A percentile compares a stretch with the other conserved stretches of the same genome.
Conservation (phyloP, 2,797 vertebrate genomes). For the Pangasius macronema region DNA sequence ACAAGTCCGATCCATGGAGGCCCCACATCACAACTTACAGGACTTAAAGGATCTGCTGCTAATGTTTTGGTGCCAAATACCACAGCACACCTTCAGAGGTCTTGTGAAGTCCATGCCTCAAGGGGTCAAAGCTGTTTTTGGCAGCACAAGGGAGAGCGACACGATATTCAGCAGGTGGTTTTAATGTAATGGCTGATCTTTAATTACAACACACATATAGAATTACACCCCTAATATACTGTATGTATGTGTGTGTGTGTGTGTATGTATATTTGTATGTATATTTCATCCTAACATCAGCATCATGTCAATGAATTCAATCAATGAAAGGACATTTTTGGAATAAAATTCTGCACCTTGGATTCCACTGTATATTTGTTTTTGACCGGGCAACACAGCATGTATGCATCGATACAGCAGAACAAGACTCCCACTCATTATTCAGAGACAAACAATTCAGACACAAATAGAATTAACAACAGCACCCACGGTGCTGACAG, state of each 20-base stretch:
- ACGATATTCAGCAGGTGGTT: too few species aligned
- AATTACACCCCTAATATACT: too few species aligned
- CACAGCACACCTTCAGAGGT: too few species aligned
- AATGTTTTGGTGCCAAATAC: too few species aligned
- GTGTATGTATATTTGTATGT: neutral
- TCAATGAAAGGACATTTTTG: neutral
- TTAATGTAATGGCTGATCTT: too few species aligned
- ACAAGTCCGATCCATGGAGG: too few species aligned
- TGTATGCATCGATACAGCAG: constrained; percentile 22
- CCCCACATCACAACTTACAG: too few species aligned
- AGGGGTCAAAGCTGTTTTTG: too few species aligned
- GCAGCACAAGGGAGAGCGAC: too few species aligned
- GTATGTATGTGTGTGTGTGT: neutral
- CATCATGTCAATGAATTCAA: neutral
- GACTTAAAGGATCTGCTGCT: too few species aligned
- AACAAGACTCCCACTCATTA: constrained; percentile 41
- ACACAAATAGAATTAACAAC: constrained; percentile 53
- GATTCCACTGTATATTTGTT: constrained; percentile 20
- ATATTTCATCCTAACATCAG: neutral
- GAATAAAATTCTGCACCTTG: neutral
- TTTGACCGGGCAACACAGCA: constrained; percentile 7
- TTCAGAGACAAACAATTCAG: constrained; percentile 53
- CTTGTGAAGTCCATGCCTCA: too few species aligned
- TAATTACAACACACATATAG: too few species aligned
- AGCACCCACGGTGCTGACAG: constrained; percentile 42